Base-by-base conservation (phyloP, 2,888 invertebrate genomes). In the Limulus polyphemus region DNA sequence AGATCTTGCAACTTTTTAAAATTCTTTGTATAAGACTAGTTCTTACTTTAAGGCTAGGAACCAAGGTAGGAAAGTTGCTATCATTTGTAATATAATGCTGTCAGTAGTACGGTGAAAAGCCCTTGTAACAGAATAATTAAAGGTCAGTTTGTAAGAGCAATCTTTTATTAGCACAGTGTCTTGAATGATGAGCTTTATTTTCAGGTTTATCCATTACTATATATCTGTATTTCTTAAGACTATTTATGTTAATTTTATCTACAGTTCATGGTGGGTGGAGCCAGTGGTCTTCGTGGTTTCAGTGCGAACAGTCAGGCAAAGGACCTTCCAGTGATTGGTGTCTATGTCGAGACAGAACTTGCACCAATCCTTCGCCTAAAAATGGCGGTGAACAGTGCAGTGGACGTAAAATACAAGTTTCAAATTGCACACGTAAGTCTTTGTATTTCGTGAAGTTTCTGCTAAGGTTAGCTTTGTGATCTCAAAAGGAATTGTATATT, bases 231-330 rank as follows among this genome's bases (percentile, higher is more conserved):
- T 5, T 32, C 32, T 32, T 32, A 32, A 32, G 32, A 32, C n/a
- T 12, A 16, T 2, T 55, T 55, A 17, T 55, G 16, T 2, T 16
- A 14, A 17, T 11, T 4, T 11, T 56, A 32, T 50, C 70, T 68
- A 0, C 72, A 82, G 86, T 88, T 55, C 86, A 88, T 72, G 89
- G 89, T 50, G 88, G 86, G 2, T 94, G 92, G 91, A 87, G 90
- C 9, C 80, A 83, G 0, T 94, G 94, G 94, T 86, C 88, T 0
- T 75, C 81, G 0, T 94, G 94, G 94, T 80, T 80, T 67, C 77
- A 81, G 0, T 95, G 94, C 74, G 81, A 83, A 70, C 88, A 91
- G 70, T 72, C 73, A 1, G 77, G 74, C 14, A 71, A 70, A 50
- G 72, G 73, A 58, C 81, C 79, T 3, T 73, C 70, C 47, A 74